phyloP scores from a whole-genome alignment of 2,797 vertebrate species.

The Sebastes ruberrimus region DNA sequence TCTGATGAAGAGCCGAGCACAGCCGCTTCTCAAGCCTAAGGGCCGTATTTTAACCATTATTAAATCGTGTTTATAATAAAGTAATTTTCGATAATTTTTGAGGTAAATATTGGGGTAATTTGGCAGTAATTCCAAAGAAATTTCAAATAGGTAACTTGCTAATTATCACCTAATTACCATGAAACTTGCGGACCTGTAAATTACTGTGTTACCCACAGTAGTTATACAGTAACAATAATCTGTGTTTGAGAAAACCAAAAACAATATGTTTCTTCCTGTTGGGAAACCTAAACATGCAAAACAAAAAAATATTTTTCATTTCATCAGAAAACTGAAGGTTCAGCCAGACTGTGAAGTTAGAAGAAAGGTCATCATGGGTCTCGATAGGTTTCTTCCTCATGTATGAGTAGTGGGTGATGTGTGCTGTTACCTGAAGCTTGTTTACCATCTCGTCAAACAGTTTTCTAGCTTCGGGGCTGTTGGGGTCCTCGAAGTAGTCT shows the following conservation, averaged over 20 bases:
- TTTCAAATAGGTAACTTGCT: too few species aligned
- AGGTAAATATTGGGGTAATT: too few species aligned
- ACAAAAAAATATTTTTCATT: background rate
- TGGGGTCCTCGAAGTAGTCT: slow-evolving; percentile 98
- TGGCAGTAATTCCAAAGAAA: too few species aligned
- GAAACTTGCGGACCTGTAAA: too few species aligned
- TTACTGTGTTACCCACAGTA: background rate
- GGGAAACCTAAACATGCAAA: background rate
- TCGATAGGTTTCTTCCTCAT: background rate
- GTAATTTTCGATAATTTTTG: too few species aligned
- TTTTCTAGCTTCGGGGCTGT: slow-evolving; percentile 95
- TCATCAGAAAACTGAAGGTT: background rate
- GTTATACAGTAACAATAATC: background rate
- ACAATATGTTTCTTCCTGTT: background rate
- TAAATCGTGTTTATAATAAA: too few species aligned
- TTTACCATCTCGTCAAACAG: slow-evolving; percentile 99
- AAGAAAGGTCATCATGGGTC: background rate
- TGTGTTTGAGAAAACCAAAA: background rate
- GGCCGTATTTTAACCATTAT: too few species aligned
- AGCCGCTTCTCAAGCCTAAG: accelerated
- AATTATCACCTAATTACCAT: too few species aligned
- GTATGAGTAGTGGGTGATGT: background rate
- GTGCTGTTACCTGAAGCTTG: slow-evolving; percentile 92
- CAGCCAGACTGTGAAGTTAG: background rate
- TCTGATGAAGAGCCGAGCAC: too few species aligned